Evolutionary conservation across 2,888 invertebrate species (phyloP).

Genomic region (Sceliomorpha sp.): DNA sequence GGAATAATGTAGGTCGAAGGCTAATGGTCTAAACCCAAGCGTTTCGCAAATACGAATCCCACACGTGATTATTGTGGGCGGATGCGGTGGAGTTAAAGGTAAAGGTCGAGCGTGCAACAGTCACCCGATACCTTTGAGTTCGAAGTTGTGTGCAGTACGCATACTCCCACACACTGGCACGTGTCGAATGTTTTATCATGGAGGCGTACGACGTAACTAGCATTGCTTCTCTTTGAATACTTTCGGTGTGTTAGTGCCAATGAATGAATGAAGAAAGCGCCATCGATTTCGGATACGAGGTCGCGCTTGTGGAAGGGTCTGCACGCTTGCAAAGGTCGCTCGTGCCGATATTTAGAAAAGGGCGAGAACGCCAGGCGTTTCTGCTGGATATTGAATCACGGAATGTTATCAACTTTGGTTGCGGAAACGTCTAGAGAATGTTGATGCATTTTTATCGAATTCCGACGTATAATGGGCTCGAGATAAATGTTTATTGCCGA

Average conservation of each 20-base stretch:
- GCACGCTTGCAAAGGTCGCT: conserved; percentile 24
- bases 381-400: conserved; percentile 16
- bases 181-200: conserved; percentile 4
- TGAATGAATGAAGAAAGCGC: conserved; percentile 22
- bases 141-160: conserved; percentile 5
- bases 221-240: conserved; percentile 1
- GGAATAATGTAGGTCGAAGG: conserved; percentile 27
- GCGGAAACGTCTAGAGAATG: conserved; percentile 13
- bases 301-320: conserved; percentile 22
- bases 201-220: conserved; percentile 7
- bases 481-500: no score
- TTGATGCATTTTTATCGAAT: background rate
- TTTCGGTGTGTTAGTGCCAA: conserved; percentile 3
- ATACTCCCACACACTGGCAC: conserved; percentile 9
- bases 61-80: conserved; percentile 29
- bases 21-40: conserved; percentile 17
- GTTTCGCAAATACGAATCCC: conserved; percentile 22
- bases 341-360: conserved; percentile 15
- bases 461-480: no score
- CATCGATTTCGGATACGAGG: conserved; percentile 44
- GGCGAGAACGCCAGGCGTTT: conserved; percentile 29
- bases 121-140: conserved; percentile 18
- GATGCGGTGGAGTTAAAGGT: conserved; percentile 31
- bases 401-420: conserved; percentile 13
- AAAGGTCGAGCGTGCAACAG: conserved; percentile 40